Conservation (phyloP, 2,113 vertebrate species). For the Paracanthobrama guichenoti region DNA sequence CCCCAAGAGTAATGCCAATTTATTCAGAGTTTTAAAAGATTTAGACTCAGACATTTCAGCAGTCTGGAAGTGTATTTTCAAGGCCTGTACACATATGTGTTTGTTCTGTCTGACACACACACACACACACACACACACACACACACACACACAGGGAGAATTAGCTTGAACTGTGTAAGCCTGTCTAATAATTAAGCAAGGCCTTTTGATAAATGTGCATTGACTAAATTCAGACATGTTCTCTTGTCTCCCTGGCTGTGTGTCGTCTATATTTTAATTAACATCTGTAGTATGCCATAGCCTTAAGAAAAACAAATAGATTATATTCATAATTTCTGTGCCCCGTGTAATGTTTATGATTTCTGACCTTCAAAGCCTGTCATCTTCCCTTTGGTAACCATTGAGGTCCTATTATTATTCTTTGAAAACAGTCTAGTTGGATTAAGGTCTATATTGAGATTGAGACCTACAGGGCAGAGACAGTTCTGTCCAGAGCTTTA, state of each 20-base stretch:
- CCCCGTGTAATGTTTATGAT: conserved; percentile 9
- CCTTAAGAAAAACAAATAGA: conserved; percentile 27
- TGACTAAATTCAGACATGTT: neutral
- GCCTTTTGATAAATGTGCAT: conserved; percentile 5
- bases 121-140: conserved; percentile 2
- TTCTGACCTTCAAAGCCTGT: conserved; percentile 48
- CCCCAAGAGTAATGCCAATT: conserved; percentile 51
- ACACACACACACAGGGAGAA: neutral
- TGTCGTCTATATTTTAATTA: conserved; percentile 17
- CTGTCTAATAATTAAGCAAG: neutral
- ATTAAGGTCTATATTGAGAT: conserved; percentile 23
- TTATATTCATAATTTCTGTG: conserved; percentile 10
- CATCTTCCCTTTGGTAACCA: conserved; percentile 4
- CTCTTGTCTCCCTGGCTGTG: neutral
- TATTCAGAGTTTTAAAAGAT: conserved; percentile 59
- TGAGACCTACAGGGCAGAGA: conserved; percentile 32
- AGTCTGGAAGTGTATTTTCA: conserved; percentile 47
- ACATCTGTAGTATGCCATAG: neutral
- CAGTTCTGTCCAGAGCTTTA: conserved; percentile 12
- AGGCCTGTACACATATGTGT: conserved; percentile 41
- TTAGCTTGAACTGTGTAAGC: conserved; percentile 1
- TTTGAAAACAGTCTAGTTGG: conserved; percentile 8
- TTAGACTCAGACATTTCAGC: conserved; percentile 42
- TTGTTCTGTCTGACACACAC: neutral
- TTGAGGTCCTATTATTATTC: conserved; percentile 20